Percentiles rank a stretch among this genome's conserved stretches.
Conservation (phyloP, 2,113 vertebrate genomes). For the Ciconia maguari region DNA sequence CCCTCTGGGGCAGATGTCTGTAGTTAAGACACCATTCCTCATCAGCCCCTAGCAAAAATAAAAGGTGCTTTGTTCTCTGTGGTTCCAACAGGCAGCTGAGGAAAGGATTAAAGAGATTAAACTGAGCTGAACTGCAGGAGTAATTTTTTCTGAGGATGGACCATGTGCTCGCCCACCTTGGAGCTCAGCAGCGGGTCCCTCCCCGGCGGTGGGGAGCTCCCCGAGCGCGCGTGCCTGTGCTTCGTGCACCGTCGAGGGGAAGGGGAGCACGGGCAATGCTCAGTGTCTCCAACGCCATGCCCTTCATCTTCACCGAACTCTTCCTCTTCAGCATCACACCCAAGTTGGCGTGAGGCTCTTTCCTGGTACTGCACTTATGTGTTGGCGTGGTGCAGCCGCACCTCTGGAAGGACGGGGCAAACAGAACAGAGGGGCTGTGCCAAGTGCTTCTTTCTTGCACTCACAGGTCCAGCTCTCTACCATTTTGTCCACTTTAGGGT, state of each 20-base stretch:
- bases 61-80: background rate
- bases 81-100: background rate
- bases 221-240: fast-evolving
- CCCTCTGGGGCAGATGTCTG: background rate
- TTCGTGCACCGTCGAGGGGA: background rate
- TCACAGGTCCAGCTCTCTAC: background rate
- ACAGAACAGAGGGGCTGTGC: background rate
- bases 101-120: constrained; percentile 24
- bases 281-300: background rate
- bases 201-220: fast-evolving
- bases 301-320: background rate
- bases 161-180: background rate
- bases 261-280: fast-evolving
- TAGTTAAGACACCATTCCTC: background rate
- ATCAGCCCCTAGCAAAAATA: background rate
- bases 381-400: fast-evolving
- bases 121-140: background rate
- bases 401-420: background rate
- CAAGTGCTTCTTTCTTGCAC: background rate
- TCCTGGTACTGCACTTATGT: background rate
- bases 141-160: background rate
- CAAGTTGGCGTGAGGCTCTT: fast-evolving
- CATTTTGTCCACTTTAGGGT: background rate
- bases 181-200: background rate
- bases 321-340: background rate